Evolutionary conservation across 2,888 invertebrate genomes (phyloP).

Genomic region (Macropis europaea): DNA sequence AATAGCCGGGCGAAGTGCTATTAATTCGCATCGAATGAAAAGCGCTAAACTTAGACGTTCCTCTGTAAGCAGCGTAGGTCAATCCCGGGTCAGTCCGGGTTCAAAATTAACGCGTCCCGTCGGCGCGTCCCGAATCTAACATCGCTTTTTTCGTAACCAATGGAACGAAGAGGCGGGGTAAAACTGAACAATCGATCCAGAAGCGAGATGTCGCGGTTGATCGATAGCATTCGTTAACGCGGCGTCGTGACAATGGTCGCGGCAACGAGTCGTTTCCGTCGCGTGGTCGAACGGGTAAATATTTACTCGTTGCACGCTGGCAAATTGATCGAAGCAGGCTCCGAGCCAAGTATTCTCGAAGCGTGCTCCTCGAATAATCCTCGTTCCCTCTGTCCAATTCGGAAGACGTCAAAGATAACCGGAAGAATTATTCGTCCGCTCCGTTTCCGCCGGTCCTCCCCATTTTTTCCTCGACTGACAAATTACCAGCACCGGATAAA

Average conservation of each 20-base stretch:
- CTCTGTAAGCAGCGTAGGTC: neutral
- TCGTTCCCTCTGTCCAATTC: neutral
- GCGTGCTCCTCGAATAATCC: neutral
- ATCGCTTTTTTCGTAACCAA: too few species aligned
- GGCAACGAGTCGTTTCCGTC: slow-evolving; percentile 31
- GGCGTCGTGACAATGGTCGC: slow-evolving; percentile 67
- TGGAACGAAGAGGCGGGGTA: too few species aligned
- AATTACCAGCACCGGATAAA: too few species aligned
- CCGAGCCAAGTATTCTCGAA: slow-evolving; percentile 26
- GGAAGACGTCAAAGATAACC: neutral
- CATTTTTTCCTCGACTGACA: too few species aligned
- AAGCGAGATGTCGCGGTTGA: slow-evolving; percentile 1
- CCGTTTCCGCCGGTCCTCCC: too few species aligned
- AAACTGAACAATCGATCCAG: neutral
- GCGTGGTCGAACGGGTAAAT: slow-evolving; percentile 64
- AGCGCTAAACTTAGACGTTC: neutral
- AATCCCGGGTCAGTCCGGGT: neutral
- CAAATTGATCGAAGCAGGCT: slow-evolving; percentile 32
- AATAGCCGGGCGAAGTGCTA: neutral
- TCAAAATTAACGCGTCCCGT: too few species aligned
- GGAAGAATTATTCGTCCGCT: neutral
- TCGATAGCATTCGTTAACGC: slow-evolving; percentile 71
- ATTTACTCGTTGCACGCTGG: slow-evolving; percentile 63
- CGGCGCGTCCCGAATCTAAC: too few species aligned
- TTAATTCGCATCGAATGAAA: neutral